Base-by-base conservation (phyloP, 2,113 vertebrate species). In the Mustela lutreola region DNA sequence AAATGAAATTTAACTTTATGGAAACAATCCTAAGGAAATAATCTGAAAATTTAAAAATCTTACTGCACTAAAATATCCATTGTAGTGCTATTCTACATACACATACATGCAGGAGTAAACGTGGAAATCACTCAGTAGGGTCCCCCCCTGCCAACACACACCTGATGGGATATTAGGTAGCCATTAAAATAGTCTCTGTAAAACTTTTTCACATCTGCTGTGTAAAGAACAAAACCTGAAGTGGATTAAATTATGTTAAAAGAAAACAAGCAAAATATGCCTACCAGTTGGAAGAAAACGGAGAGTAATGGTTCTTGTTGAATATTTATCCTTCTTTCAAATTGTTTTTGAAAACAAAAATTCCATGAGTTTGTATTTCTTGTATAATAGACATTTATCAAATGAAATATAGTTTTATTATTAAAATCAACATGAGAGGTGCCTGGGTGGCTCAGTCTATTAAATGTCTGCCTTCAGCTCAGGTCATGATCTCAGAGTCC, bases 11-110 rank as follows among this genome's bases (percentile, higher is more conserved):
- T 71, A 73, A 89, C 45, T 79, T 36, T 80, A 62, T 53, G n/a
- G 19, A 80, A 89, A 85, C 42, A 42, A 36, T 14, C 22, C 16
- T 63, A 48, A 26, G 36, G 53, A 85, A 92, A 71, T 42, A 78
- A 88, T 78, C 62, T 89, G 22, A 67, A 95, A 92, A 24, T 94
- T 31, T 48, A 24, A 87, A 87, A 33, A 85, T 63, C 45, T 45
- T 67, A 82, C n/a, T 48, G 31, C 3, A 28, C 24, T 82, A 82
- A 42, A 4, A 56, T 36, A 58, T 48, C 42, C 26, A 76, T 45
- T 31, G 9, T 4, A 53, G 39, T 50, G 70, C 10, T 11, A 12
- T 42, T 65, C 58, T 36, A 45, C 28, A 33, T 28, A 36, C 19
- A 39, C 48, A 62, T 75, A 28, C 24, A 31, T 15, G n/a, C 11